Conservation (phyloP, 1,140 invertebrate species). For the Zelostemma sp. region DNA sequence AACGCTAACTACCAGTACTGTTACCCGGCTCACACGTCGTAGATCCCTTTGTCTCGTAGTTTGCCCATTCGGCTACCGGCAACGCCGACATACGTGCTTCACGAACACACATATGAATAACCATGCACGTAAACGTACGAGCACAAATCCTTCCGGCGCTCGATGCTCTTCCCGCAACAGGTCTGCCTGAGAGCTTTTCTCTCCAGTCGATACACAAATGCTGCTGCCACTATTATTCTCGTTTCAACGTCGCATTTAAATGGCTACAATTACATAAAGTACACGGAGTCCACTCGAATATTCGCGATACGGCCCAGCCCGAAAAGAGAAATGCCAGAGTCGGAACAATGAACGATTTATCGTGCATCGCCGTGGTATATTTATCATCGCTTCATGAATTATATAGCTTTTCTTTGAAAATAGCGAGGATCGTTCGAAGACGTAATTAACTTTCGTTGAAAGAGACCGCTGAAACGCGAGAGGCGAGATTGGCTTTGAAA, state of each 20-base stretch:
- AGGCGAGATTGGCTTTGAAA: too few species aligned
- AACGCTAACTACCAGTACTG: slow-evolving; percentile 59
- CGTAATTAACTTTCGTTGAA: too few species aligned
- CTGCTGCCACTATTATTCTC: slow-evolving; percentile 5
- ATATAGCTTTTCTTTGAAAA: too few species aligned
- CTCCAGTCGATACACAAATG: slow-evolving; percentile 44
- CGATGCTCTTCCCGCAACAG: slow-evolving; percentile 56
- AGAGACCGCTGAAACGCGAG: too few species aligned
- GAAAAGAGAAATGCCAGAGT: neutral
- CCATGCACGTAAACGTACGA: slow-evolving; percentile 3
- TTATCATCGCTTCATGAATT: too few species aligned
- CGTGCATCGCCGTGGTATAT: too few species aligned
- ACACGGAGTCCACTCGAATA: neutral
- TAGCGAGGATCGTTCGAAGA: too few species aligned
- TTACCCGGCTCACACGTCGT: slow-evolving; percentile 52
- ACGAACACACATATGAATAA: slow-evolving; percentile 16
- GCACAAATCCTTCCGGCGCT: slow-evolving; percentile 36
- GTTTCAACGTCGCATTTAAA: neutral
- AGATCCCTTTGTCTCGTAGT: slow-evolving; percentile 55
- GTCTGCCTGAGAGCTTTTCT: slow-evolving; percentile 44
- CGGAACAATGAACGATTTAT: neutral
- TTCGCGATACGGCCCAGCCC: too few species aligned
- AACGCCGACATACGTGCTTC: slow-evolving; percentile 32
- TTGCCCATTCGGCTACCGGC: slow-evolving; percentile 40
- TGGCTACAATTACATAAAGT: slow-evolving; percentile 3